These are phyloP conservation scores for Lordiphosa stackelbergi DNA, from an alignment of 1,140 invertebrate genomes.

Conservation along the genomic window DNA sequence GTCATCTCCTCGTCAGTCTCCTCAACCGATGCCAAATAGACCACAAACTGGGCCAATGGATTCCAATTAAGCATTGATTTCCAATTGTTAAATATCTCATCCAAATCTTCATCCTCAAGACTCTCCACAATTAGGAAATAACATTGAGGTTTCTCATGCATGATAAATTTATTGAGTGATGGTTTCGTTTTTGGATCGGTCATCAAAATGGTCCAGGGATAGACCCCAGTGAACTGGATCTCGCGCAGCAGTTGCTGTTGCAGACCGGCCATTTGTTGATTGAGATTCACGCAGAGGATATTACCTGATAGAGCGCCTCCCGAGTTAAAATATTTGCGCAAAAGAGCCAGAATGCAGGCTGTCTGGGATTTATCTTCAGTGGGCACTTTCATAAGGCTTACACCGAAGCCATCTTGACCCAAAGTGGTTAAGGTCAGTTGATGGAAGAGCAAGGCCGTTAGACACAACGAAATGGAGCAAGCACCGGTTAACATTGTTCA, in stretches of 20 bases:
- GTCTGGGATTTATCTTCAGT: constrained; percentile 34
- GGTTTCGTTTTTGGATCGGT: constrained; percentile 15
- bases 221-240: constrained; percentile 18
- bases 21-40: constrained; percentile 57
- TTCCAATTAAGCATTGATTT: constrained; percentile 67
- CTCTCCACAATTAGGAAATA: constrained; percentile 63
- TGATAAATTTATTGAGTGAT: background rate
- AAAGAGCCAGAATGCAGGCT: constrained; percentile 51
- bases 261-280: constrained; percentile 25
- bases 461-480: constrained; percentile 8
- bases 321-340: constrained; percentile 64
- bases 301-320: constrained; percentile 55
- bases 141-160: constrained; percentile 67
- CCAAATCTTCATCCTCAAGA: constrained; percentile 64
- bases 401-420: constrained; percentile 41
- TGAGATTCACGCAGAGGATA: constrained; percentile 52
- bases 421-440: background rate
- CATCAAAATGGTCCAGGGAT: constrained; percentile 52
- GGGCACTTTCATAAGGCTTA: constrained; percentile 57
- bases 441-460: constrained; percentile 24
- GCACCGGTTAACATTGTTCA: constrained; percentile 9
- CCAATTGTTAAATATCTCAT: constrained; percentile 56
- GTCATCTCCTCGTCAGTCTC: constrained; percentile 73
- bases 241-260: constrained; percentile 45
- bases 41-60: constrained; percentile 69